These are phyloP conservation scores for Steinernema scapterisci DNA, from an alignment of 2,888 invertebrate genomes.

Conservation along the genomic window DNA sequence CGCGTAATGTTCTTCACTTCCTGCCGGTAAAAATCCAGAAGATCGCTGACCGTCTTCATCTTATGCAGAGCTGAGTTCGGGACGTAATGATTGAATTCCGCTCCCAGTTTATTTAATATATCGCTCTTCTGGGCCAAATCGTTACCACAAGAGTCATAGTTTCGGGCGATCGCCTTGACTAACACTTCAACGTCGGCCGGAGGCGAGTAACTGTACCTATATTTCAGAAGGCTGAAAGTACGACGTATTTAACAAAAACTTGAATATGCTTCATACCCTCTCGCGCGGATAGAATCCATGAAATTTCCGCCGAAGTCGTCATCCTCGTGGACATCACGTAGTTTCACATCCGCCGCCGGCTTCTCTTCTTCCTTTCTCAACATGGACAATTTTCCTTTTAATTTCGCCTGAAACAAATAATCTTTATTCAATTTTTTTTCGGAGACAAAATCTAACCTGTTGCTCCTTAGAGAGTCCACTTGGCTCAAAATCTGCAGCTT, in stretches of 20 bases:
- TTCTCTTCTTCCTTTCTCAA: slow-evolving; percentile 26
- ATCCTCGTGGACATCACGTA: slow-evolving; percentile 23
- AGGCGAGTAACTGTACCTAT: slow-evolving; percentile 38
- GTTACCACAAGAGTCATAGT: neutral
- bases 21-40: slow-evolving; percentile 57
- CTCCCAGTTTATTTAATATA: neutral
- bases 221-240: slow-evolving; percentile 42
- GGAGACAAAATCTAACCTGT: neutral
- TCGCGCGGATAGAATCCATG: slow-evolving; percentile 58
- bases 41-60: slow-evolving; percentile 52
- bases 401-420: slow-evolving; percentile 27
- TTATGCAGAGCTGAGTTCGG: slow-evolving; percentile 57
- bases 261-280: slow-evolving; percentile 46
- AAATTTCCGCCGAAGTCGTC: slow-evolving; percentile 40
- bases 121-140: neutral
- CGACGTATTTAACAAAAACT: neutral
- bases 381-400: slow-evolving; percentile 27
- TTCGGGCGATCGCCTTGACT: slow-evolving; percentile 17
- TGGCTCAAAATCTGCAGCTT: neutral
- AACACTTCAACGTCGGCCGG: slow-evolving; percentile 34
- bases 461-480: slow-evolving; percentile 15
- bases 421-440: neutral
- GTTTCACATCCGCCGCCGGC: slow-evolving; percentile 11
- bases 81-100: slow-evolving; percentile 36
- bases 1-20: slow-evolving; percentile 57